Evolutionary conservation across 2,888 invertebrate genomes (phyloP).

Genomic region (Zhengitettix transpicula): DNA sequence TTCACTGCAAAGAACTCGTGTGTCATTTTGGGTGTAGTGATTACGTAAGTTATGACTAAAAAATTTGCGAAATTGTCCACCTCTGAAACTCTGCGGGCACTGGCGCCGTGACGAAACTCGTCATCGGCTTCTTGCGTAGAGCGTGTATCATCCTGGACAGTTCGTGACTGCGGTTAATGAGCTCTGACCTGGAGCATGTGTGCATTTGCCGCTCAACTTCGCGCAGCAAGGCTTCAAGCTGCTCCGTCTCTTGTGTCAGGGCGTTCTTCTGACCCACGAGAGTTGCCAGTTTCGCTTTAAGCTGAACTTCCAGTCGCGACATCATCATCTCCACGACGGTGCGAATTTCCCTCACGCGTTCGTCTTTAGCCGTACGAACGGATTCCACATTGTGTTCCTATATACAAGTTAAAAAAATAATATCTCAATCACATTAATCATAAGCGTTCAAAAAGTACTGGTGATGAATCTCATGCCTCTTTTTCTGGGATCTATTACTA

Average conservation of each 20-base stretch:
- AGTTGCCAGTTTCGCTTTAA: slow-evolving; percentile 73
- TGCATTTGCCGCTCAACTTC: slow-evolving; percentile 69
- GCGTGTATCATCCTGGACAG: slow-evolving; percentile 70
- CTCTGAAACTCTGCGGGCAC: slow-evolving; percentile 83
- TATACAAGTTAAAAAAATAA: not conserved
- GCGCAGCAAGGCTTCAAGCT: slow-evolving; percentile 68
- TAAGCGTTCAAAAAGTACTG: too few species aligned
- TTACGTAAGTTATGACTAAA: too few species aligned
- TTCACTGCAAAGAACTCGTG: slow-evolving; percentile 42
- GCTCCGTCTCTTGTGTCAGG: slow-evolving; percentile 75
- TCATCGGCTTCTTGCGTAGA: slow-evolving; percentile 74
- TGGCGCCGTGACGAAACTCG: slow-evolving; percentile 71
- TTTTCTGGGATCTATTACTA: too few species aligned
- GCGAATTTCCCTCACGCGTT: slow-evolving; percentile 77
- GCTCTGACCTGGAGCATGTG: slow-evolving; percentile 61
- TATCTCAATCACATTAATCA: too few species aligned
- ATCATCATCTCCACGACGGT: slow-evolving; percentile 90
- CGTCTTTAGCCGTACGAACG: slow-evolving; percentile 79
- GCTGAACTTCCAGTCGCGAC: slow-evolving; percentile 71
- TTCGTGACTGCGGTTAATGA: slow-evolving; percentile 66
- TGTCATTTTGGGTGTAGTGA: not conserved
- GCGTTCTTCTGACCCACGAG: slow-evolving; percentile 77
- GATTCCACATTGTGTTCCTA: slow-evolving; percentile 85
- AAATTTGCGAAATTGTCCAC: slow-evolving; percentile 23
- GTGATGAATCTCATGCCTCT: too few species aligned